These are phyloP conservation scores for Melierax canorus DNA, from an alignment of 2,113 vertebrate genomes.

Conservation along the genomic window DNA sequence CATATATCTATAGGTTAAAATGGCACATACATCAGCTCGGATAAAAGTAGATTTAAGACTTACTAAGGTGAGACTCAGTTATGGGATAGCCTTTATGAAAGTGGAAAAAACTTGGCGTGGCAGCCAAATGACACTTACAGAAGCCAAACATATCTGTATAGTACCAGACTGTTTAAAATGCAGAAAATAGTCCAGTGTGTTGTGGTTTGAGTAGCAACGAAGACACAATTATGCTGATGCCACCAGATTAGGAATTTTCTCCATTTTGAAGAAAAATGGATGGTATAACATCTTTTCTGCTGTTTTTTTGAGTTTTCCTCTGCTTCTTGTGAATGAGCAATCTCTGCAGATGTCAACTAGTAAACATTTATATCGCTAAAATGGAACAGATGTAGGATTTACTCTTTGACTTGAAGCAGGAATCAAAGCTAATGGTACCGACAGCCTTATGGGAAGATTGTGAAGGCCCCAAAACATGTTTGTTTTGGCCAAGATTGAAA, in stretches of 20 bases:
- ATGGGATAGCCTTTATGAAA: background rate
- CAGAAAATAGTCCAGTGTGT: background rate
- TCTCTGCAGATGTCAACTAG: background rate
- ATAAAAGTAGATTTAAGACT: background rate
- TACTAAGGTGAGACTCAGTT: background rate
- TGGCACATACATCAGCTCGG: background rate
- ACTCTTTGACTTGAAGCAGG: background rate
- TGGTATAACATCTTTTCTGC: background rate
- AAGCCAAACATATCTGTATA: background rate
- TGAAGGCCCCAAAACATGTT: background rate
- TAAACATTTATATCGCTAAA: background rate
- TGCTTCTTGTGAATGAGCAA: background rate
- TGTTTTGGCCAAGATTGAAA: background rate
- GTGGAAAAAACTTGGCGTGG: background rate
- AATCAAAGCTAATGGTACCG: background rate
- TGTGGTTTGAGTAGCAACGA: background rate
- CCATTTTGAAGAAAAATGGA: background rate
- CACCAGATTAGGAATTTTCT: background rate
- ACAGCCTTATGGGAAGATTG: background rate
- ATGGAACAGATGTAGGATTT: background rate
- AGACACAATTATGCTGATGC: background rate
- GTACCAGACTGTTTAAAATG: background rate
- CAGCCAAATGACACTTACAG: background rate
- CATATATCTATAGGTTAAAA: constrained; percentile 35
- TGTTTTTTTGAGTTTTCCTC: background rate